Base-by-base conservation (phyloP, 2,113 vertebrate species). In the Danio rerio region DNA sequence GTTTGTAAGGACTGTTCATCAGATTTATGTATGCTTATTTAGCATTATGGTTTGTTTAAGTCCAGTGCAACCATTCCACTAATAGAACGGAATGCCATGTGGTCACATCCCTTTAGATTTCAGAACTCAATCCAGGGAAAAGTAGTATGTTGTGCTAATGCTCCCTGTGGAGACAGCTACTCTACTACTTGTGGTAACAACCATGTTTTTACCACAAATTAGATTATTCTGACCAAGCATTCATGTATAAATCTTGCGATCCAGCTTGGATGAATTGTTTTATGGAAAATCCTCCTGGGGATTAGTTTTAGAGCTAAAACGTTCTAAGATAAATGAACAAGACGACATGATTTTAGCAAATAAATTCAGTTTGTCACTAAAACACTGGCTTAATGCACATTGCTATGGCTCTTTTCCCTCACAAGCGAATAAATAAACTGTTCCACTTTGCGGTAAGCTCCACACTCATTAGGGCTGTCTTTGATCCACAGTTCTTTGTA, bases 391-490 rank as follows among this genome's bases (percentile, higher is more conserved):
- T 16, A 62, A 77, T 77, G 5, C 45, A 50, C 49, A n/a, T 47
- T 70, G 9, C 59, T 47, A 66, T 43, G 76, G 40, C 47, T 50
- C n/a, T 69, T 63, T 80, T 63, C 55, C 72, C 76, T 79, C 47
- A 74, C 80, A 87, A 79, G 72, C 79, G 8, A 78, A 87, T 79
- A 86, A 90, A 91, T 84, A 87, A 86, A 87, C 80, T 66, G 16
- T 84, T 86, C 47, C 85, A 63, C 84, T 81, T 53, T 58, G 73
- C 80, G 72, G 85, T 81, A 65, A 74, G 82, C 87, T 71, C 83
- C 70, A 72, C 62, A 82, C 84, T 88, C 85, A 89, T 90, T 87
- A 80, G 50, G 10, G 12, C 40, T 88, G 83, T 83, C 80, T 90
- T 88, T 80, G 74, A 73, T 87, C 83, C 61, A 66, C 81, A 85